A percentile compares a stretch with the other conserved stretches of the same genome.
Conservation (phyloP, 2,113 vertebrate species). For the Brachypodius melanocephalos region DNA sequence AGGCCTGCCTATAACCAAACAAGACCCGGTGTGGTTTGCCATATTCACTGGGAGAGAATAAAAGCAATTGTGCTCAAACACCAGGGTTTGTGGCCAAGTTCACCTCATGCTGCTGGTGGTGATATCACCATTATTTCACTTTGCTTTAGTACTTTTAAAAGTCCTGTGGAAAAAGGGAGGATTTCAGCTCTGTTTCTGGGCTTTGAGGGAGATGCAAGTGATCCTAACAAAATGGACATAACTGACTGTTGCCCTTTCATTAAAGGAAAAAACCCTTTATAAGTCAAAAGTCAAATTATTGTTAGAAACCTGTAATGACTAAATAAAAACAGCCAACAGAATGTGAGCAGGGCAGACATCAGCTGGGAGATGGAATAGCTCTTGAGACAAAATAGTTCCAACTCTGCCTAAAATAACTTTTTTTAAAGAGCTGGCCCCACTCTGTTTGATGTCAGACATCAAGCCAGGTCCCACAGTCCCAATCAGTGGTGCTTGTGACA, state of each 20-base stretch:
- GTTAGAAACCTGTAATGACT: background rate
- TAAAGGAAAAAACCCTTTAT: background rate
- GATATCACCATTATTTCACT: background rate
- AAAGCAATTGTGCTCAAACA: background rate
- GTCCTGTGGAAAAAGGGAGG: background rate
- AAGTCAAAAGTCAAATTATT: background rate
- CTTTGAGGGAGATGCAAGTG: background rate
- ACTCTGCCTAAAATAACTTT: background rate
- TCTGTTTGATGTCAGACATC: background rate
- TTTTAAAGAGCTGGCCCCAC: background rate
- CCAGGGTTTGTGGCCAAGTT: slow-evolving; percentile 1
- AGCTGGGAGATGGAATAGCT: background rate
- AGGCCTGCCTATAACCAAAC: slow-evolving; percentile 17
- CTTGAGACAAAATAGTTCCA: background rate
- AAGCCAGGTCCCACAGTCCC: background rate
- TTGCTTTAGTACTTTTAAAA: background rate
- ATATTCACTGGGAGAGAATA: slow-evolving; percentile 1
- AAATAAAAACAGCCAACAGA: background rate
- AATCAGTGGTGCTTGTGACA: rapidly evolving
- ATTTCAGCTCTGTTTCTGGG: background rate
- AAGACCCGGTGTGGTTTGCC: background rate
- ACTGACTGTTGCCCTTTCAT: background rate
- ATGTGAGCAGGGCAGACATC: background rate
- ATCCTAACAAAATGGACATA: background rate
- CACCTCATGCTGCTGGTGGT: slow-evolving; percentile 32